phyloP scores from a whole-genome alignment of 2,888 invertebrate species.

The Pandemis cinnamomeana region DNA sequence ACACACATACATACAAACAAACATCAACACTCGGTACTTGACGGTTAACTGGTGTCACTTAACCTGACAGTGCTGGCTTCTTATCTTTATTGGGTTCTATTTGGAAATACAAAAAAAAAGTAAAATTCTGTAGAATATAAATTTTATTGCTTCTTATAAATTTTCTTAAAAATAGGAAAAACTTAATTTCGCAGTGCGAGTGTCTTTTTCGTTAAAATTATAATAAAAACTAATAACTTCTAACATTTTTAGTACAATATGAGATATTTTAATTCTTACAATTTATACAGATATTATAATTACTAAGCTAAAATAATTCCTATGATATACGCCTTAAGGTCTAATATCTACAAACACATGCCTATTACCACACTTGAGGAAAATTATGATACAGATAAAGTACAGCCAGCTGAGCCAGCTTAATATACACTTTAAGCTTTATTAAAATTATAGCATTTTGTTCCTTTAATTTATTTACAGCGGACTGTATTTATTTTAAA shows the following conservation, averaged over 20 bases:
- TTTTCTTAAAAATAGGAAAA: conserved; percentile 81
- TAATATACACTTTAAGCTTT: neutral
- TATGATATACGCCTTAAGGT: conserved; percentile 61
- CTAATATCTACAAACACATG: conserved; percentile 73
- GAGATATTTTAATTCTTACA: conserved; percentile 78
- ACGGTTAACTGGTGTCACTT: too few relatives aligned
- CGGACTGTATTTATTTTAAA: neutral
- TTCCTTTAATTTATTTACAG: neutral
- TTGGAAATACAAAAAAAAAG: neutral
- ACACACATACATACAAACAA: too few relatives aligned
- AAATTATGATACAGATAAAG: neutral
- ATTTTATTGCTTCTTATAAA: conserved; percentile 82
- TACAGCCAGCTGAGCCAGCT: too few relatives aligned
- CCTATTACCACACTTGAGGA: conserved; percentile 27
- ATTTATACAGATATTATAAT: conserved; percentile 74
- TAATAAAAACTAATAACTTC: conserved; percentile 68
- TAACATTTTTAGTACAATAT: conserved; percentile 76
- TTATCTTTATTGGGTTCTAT: neutral
- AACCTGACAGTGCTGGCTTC: too few relatives aligned
- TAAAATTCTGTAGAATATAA: conserved; percentile 68
- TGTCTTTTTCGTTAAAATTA: conserved; percentile 62
- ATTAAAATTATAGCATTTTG: neutral
- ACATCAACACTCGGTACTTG: too few relatives aligned
- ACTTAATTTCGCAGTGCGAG: conserved; percentile 78
- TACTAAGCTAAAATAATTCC: conserved; percentile 53